Evolutionary conservation across 2,797 vertebrate genomes (phyloP), one percentile per base, ranked within the genome.

Genomic region (Gobionotothen gibberifrons): DNA sequence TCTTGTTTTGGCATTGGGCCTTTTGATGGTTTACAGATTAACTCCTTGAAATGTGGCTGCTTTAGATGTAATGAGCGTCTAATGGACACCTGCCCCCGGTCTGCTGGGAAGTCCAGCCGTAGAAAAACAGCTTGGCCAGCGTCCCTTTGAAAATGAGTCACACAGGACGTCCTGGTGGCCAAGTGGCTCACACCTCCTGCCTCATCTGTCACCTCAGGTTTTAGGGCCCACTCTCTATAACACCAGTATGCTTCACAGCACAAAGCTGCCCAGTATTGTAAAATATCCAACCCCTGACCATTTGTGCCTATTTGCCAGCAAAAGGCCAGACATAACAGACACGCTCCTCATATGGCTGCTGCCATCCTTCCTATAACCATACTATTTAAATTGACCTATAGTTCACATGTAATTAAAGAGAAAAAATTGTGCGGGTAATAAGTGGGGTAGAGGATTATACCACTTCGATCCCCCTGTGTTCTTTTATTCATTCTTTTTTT

Each of bases 131-230:
- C 70, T 86, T 83, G 72, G 58, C 77, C 26, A 26, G 67, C 47
- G 32, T 81, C 29, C 77, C 87, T 88, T 90, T 89, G 82, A 88
- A 85, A 86, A 79, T 57, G 21, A 21, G 78, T 87, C 83, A 87
- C 78, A 86, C 90, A 92, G 90, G 90, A 93, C 36, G 56, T 91
- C 78, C 83, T 84, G 82, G 69, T 84, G 79, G 75, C 85, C 84
- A 89, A 90, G 83, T 88, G 84, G 87, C 69, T 85, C 68, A 47
- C 77, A 86, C 89, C 91, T 93, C 87, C 90, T 91, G 81, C 56
- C 64, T 85, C 73, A 84, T 89, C 82, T 86, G 81, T 86, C 90
- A 89, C 88, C 84, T 90, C 46, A 11, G 60, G 70, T 83, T 92
- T 90, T 85, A 87, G 68, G 53, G 81, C 67, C 71, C 52, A 68